Evolutionary conservation across 2,888 invertebrate species (phyloP).

Genomic region (Piscicola geometra): DNA sequence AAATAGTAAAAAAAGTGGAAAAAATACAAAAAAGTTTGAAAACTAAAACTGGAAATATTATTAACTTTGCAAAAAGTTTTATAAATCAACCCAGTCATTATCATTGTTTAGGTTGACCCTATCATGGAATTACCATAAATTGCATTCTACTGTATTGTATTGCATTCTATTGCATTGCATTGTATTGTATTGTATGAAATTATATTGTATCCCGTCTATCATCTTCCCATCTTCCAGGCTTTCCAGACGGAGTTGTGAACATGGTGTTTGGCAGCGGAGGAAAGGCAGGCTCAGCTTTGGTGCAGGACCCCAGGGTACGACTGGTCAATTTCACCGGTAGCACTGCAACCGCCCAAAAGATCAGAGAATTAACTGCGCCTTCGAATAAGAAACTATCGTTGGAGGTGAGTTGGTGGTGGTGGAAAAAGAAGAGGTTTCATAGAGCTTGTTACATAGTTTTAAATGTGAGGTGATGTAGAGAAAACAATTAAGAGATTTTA

Average conservation of each 20-base stretch:
- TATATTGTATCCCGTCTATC: too few relatives aligned
- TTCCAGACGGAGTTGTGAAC: constrained; percentile 44
- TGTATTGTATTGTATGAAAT: too few relatives aligned
- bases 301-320: constrained; percentile 58
- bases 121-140: too few relatives aligned
- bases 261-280: constrained; percentile 59
- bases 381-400: constrained; percentile 60
- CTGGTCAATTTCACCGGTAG: constrained; percentile 62
- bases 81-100: too few relatives aligned
- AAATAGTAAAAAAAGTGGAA: too few relatives aligned
- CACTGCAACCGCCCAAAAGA: constrained; percentile 56
- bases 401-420: constrained; percentile 57
- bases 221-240: constrained; percentile 39
- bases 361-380: constrained; percentile 54
- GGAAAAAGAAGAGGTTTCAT: too few relatives aligned
- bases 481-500: not conserved
- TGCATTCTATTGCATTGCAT: too few relatives aligned
- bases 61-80: too few relatives aligned
- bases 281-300: constrained; percentile 58
- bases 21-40: too few relatives aligned
- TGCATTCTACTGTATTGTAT: too few relatives aligned
- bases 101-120: too few relatives aligned
- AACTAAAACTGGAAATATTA: too few relatives aligned
- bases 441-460: not conserved
- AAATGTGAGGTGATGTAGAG: not conserved